Evolutionary conservation across 2,797 vertebrate species (phyloP).

Genomic region (Uromys caudimaculatus): DNA sequence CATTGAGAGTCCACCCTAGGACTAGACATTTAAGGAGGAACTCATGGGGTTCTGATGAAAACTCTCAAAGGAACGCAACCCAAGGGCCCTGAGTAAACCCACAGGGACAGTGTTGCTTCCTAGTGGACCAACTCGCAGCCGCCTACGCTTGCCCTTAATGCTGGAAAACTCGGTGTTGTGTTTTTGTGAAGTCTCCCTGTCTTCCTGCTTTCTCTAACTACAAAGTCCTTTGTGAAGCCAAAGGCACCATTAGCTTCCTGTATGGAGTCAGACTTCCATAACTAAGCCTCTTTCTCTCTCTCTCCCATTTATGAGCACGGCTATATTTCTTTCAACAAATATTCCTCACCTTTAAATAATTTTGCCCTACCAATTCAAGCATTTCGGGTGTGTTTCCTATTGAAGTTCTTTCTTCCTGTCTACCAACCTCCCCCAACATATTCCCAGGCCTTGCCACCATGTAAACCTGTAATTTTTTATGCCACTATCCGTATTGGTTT

Average conservation of each 20-base stretch:
- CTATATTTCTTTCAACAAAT: slow-evolving; percentile 58
- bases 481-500: slow-evolving; percentile 86
- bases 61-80: background rate
- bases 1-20: background rate
- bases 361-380: slow-evolving; percentile 42
- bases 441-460: slow-evolving; percentile 68
- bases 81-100: background rate
- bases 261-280: slow-evolving; percentile 43
- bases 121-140: background rate
- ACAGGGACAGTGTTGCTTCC: background rate
- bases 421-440: slow-evolving; percentile 59
- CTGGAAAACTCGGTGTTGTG: background rate
- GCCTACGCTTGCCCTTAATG: slow-evolving; percentile 3
- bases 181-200: slow-evolving; percentile 34
- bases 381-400: slow-evolving; percentile 1
- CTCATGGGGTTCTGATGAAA: background rate
- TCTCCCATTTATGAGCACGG: background rate
- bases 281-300: background rate
- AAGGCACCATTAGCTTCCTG: slow-evolving; percentile 4
- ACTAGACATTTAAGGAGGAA: background rate
- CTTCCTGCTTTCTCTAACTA: slow-evolving; percentile 1
- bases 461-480: slow-evolving; percentile 81
- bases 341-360: slow-evolving; percentile 63
- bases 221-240: slow-evolving; percentile 42
- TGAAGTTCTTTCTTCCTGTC: slow-evolving; percentile 70